These are phyloP conservation scores for Typhlichthys subterraneus DNA, from an alignment of 2,797 vertebrate genomes.

Conservation along the genomic window DNA sequence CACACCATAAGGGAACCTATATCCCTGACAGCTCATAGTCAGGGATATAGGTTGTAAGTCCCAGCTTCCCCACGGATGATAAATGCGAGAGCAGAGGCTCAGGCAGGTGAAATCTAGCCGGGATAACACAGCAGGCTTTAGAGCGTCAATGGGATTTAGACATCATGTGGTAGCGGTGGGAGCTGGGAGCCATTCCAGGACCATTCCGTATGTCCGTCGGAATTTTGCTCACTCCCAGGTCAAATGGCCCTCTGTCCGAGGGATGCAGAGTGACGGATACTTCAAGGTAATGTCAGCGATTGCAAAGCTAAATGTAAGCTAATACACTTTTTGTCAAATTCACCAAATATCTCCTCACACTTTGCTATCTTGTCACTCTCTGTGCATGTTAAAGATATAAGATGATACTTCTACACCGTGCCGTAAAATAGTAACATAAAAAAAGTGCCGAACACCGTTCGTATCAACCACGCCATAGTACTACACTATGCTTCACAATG, in stretches of 20 bases:
- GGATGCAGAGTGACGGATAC: conserved; percentile 24
- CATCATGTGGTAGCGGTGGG: conserved; percentile 47
- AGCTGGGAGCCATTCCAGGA: conserved; percentile 39
- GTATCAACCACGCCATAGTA: no score
- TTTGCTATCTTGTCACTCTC: no score
- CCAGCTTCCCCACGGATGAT: conserved; percentile 58
- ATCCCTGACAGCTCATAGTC: conserved; percentile 16
- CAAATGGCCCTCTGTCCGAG: conserved; percentile 16
- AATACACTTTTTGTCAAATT: no score
- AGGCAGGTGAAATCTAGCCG: conserved; percentile 45
- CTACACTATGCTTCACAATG: no score
- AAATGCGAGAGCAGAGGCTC: conserved; percentile 45
- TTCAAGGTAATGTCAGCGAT: no score
- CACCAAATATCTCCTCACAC: no score
- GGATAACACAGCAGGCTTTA: conserved; percentile 45
- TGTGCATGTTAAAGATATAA: no score
- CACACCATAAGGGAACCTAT: background rate
- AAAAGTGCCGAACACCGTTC: no score
- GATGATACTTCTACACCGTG: no score
- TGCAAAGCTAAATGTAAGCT: no score
- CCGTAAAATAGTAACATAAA: no score
- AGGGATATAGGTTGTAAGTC: conserved; percentile 7
- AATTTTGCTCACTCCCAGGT: conserved; percentile 27
- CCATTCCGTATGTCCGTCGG: conserved; percentile 31
- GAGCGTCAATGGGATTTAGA: conserved; percentile 57